Evolutionary conservation across 2,888 invertebrate genomes (phyloP), one percentile per base, ranked within the genome.

Genomic region (Rambutsinella grinnellia): DNA sequence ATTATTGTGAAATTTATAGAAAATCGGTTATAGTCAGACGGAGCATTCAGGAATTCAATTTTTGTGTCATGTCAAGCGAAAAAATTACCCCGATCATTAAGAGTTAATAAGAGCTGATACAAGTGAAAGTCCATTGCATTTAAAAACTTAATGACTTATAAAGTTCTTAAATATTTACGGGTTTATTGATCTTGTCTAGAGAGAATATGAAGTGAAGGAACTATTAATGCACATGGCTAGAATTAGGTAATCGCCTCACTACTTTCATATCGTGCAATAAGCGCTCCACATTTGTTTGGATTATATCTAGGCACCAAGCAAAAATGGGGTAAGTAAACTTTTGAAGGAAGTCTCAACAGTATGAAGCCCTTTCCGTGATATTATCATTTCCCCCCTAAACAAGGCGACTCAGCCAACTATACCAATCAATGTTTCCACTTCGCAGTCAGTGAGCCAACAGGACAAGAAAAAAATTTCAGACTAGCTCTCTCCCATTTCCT

Each of bases 391-490:
- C 36, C n/a, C 36, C 13, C 13, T 36, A 36, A 5, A 36, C 36
- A 5, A 5, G 36, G 36, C 36, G 13, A 49, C 8, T 3, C 49
- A 71, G 63, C 63, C 63, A 63, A 71, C 47, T 71, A 71, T 56
- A 63, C 57, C 71, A 61, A 61, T 69, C 69, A 62, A 63, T 71
- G 62, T 71, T 71, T 71, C 71, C 71, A 71, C 71, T 71, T 71
- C 63, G 57, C 71, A 71, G 71, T 63, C 62, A 71, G 57, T 71
- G 71, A 71, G 63, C 71, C 63, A 71, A 57, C 54, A 62, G 71
- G 57, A 57, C 56, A 63, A 63, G 53, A 27, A 19, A 49, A 6
- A 26, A 63, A 46, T 57, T 71, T 51, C 27, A 56, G 61, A 56
- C 56, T 63, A 49, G 56, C 26, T 57, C 36, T 36, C 24, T 69